Evolutionary conservation across 2,888 invertebrate genomes (phyloP), one percentile per base, ranked within the genome.

Genomic region (Diaprepes abbreviatus): DNA sequence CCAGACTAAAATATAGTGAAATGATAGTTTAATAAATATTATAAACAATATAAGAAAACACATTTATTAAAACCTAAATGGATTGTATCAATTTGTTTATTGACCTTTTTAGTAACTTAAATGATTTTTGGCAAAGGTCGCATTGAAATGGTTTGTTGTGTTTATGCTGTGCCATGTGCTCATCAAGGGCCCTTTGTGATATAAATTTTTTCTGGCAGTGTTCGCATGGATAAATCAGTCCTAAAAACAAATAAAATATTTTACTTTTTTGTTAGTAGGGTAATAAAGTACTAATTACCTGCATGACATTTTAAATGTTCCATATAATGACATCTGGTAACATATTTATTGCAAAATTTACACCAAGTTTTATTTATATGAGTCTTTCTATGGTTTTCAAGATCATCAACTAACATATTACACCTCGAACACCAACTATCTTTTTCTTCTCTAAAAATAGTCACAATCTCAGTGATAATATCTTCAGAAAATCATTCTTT

Each of bases 261-360:
- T n/a, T n/a, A n/a, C n/a, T n/a, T n/a, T n/a, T n/a, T n/a, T n/a
- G n/a, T n/a, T n/a, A n/a, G n/a, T n/a, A n/a, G n/a, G n/a, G n/a
- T n/a, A n/a, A n/a, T n/a, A n/a, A n/a, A n/a, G n/a, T n/a, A 52
- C 2, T 48, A 28, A 16, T 28, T 71, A 75, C 75, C 74, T 66
- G 76, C 67, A 68, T 76, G 76, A 9, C 52, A 54, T 63, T 70
- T 69, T 43, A 76, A 64, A 70, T 76, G 76, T 48, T 74, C 74
- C 36, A 76, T 57, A 70, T 63, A 74, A 50, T 71, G 70, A 14
- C 60, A 70, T n/a, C 64, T 50, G 36, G 55, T 69, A 24, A 73
- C 33, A 16, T 50, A 16, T 55, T 73, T 74, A 9, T 62, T 54
- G 40, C 76, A 76, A 59, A 76, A 75, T 16, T 62, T 70, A 45